Evolutionary conservation across 1,140 invertebrate species (phyloP).

Genomic region (Bradysia coprophila): DNA sequence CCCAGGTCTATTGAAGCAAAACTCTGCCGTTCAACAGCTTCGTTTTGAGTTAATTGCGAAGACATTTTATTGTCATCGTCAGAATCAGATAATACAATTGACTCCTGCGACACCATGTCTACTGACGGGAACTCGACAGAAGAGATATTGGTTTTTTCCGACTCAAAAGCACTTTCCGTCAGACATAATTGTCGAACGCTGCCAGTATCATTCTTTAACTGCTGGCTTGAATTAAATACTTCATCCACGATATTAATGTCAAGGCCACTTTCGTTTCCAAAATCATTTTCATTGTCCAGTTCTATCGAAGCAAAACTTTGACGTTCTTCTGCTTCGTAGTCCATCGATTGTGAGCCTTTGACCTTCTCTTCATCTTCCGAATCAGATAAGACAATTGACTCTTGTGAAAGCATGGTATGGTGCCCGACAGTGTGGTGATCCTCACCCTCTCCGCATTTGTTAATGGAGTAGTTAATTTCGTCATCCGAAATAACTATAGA

Average conservation of each 20-base stretch:
- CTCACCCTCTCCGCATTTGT: not conserved
- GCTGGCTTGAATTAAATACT: not conserved
- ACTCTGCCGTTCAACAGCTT: not conserved
- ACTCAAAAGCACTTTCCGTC: no score
- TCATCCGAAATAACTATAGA: not conserved
- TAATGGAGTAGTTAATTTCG: slow-evolving; percentile 1
- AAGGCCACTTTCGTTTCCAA: not conserved
- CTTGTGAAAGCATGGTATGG: no score
- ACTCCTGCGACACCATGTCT: no score
- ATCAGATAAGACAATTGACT: no score
- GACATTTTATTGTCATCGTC: not conserved
- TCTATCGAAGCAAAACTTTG: no score
- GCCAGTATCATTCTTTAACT: not conserved
- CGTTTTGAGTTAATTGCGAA: not conserved
- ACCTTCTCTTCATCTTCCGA: no score
- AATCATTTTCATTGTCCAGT: not conserved
- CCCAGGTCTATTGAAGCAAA: no score
- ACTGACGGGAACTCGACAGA: no score
- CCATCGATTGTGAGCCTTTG: no score
- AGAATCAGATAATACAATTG: no score
- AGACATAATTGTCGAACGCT: not conserved
- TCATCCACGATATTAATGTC: not conserved
- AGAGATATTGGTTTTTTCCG: no score
- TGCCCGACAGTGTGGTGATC: not conserved
- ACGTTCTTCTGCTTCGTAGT: no score